A percentile compares a stretch with the other conserved stretches of the same genome.
phyloP scores from a whole-genome alignment of 2,113 vertebrate species.

The Corythornis madagascariensis region DNA sequence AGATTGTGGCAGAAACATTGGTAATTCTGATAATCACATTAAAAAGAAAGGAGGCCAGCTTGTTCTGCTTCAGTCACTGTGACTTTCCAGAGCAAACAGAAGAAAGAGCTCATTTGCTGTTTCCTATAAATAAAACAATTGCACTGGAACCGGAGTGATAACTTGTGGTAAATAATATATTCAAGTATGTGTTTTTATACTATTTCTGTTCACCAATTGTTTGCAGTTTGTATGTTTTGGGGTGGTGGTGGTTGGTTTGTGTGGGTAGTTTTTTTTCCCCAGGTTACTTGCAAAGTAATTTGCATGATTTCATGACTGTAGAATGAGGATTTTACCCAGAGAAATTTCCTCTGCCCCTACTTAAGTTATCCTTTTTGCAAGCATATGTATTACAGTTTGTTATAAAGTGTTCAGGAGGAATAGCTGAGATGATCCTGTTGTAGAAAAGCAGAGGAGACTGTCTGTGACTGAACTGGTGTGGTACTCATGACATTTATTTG shows the following conservation, averaged over 20 bases:
- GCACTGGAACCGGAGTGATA: neutral
- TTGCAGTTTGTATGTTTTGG: neutral
- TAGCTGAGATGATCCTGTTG: neutral
- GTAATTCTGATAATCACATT: neutral
- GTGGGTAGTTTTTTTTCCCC: neutral
- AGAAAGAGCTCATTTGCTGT: neutral
- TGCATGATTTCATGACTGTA: neutral
- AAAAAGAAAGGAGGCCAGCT: neutral
- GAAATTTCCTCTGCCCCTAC: neutral
- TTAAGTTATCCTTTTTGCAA: neutral
- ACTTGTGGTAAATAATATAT: neutral
- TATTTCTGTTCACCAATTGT: neutral
- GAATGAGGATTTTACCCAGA: neutral
- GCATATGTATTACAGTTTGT: neutral
- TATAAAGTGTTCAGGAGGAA: neutral
- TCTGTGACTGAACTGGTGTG: neutral
- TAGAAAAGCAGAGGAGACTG: neutral
- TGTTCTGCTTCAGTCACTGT: neutral
- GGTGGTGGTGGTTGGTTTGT: neutral
- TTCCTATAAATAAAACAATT: neutral
- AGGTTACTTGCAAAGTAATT: neutral
- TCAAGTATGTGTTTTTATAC: neutral
- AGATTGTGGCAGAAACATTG: neutral
- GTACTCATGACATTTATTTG: neutral
- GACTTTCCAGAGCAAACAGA: neutral